Base-by-base conservation (phyloP, 1,140 invertebrate species). In the Nymphalis io region DNA sequence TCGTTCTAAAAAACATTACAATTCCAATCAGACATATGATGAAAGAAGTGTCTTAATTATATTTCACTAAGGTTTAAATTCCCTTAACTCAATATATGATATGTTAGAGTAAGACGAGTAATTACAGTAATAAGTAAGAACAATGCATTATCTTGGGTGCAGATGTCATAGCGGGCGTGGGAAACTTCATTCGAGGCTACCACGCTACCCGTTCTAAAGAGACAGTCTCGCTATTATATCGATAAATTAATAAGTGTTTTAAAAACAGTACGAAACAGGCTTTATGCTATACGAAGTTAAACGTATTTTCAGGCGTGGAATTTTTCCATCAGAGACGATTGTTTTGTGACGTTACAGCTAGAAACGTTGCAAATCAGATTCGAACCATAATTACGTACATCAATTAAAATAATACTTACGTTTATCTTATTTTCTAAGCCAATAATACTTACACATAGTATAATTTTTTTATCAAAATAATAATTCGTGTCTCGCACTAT, bases 121-220 rank as follows among this genome's bases (percentile, higher is more conserved):
- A 65, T 65, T 65, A 65, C 33, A 16, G 53, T 57, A 18, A 57
- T 53, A 58, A 46, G 53, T 44, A 58, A 68, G 70, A 72, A 73
- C 71, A 64, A 72, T 73, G 55, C 62, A 66, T 15, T 66, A 72
- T 68, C 60, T 68, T 61, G 61, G 65, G 60, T 73, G 71, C 71
- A 73, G 60, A 73, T 73, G 71, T 73, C 71, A 73, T 40, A 57
- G 71, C 55, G 53, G 40, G 42, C 71, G 71, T 73, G 71, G 71
- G 71, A 73, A 33, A 73, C 51, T 23, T 27, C 1, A 33, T 21
- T 5, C 27, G 10, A 60, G 5, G 38, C 21, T 18, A 55, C 51
- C 51, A 55, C 4, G 21, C 2, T 12, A 3, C 20, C 10, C n/a
- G 16, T 55, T 23, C 27, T 23, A n/a, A 16, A 55, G 12, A n/a